Conservation (phyloP, 1,140 invertebrate species). For the Zaprionus taronus region DNA sequence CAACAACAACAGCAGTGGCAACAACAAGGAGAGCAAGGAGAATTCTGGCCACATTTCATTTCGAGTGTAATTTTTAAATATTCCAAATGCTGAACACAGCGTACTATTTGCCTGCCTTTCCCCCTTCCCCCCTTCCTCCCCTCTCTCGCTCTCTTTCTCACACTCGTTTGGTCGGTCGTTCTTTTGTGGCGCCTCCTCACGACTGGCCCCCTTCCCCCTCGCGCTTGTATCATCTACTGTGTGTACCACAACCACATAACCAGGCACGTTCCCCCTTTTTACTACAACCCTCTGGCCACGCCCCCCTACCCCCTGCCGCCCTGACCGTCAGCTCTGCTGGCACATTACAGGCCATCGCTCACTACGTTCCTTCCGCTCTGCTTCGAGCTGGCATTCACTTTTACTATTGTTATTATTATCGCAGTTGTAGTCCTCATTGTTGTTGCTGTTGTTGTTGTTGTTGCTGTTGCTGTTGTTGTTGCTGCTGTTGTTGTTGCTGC, state of each 20-base stretch:
- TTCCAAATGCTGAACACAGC: conserved; percentile 30
- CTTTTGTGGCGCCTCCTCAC: conserved; percentile 15
- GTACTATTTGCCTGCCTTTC: neutral
- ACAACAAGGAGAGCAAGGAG: conserved; percentile 38
- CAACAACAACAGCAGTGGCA: conserved; percentile 11
- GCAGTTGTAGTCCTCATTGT: conserved; percentile 58
- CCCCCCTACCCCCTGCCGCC: neutral
- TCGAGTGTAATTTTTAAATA: conserved; percentile 70
- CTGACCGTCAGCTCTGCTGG: neutral
- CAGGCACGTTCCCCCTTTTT: conserved; percentile 35
- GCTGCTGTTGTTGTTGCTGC: conserved; percentile 28
- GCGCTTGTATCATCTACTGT: conserved; percentile 20
- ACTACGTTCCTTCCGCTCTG: conserved; percentile 52
- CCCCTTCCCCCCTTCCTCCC: neutral
- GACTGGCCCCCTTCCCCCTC: conserved; percentile 14
- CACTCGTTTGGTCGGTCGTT: conserved; percentile 4
- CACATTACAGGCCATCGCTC: conserved; percentile 52
- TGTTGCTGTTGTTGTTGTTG: conserved; percentile 31
- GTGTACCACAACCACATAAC: conserved; percentile 27
- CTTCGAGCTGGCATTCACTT: conserved; percentile 62
- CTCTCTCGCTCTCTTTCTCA: conserved; percentile 8
- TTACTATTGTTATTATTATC: conserved; percentile 76
- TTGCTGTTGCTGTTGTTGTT: conserved; percentile 31
- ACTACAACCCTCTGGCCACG: neutral
- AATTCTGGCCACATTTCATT: conserved; percentile 63